These are phyloP conservation scores for Harpalus rubripes DNA, from an alignment of 2,888 invertebrate genomes.

Conservation along the genomic window DNA sequence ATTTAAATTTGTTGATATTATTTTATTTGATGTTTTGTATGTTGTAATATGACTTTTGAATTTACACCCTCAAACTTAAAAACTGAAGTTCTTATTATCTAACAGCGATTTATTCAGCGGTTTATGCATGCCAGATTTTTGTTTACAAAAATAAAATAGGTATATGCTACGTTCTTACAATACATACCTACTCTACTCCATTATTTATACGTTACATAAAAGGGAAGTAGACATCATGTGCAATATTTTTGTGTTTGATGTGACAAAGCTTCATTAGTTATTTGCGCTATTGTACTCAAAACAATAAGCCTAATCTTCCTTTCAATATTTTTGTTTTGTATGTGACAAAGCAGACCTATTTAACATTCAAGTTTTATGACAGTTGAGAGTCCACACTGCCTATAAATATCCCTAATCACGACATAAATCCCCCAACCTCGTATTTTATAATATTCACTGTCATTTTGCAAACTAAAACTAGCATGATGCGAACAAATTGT, in stretches of 20 bases:
- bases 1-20: too few species aligned
- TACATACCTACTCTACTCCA: too few species aligned
- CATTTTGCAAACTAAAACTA: slow-evolving; percentile 5
- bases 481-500: slow-evolving; percentile 21
- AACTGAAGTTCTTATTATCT: too few species aligned
- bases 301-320: neutral
- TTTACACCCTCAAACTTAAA: too few species aligned
- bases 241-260: neutral
- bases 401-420: neutral
- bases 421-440: neutral
- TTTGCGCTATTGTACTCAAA: neutral
- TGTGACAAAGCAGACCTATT: neutral
- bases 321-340: neutral
- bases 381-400: neutral
- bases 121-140: too few species aligned
- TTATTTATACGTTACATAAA: too few species aligned
- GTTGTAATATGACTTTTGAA: too few species aligned
- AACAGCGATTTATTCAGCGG: too few species aligned
- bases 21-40: too few species aligned
- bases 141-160: too few species aligned
- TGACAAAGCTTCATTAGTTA: neutral
- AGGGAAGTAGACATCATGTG: neutral
- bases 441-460: neutral
- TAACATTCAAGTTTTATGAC: neutral
- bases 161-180: too few species aligned